Evolutionary conservation across 2,797 vertebrate species (phyloP).

Genomic region (Sebastes iracundus): DNA sequence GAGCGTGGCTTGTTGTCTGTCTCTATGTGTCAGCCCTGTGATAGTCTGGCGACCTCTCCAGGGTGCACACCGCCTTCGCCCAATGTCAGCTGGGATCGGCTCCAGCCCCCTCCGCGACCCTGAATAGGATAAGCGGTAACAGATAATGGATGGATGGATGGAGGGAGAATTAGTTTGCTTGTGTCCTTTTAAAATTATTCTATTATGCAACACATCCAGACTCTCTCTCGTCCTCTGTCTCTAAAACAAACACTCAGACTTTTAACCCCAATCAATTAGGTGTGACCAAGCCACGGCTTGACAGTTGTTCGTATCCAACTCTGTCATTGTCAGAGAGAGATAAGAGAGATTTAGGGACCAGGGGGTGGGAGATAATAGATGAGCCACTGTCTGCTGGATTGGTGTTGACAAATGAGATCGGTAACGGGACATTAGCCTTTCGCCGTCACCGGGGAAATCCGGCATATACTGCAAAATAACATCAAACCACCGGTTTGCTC

Average conservation of each 20-base stretch:
- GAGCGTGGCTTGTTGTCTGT: no score
- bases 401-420: slow-evolving; percentile 56
- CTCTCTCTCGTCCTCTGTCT: background rate
- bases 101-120: no score
- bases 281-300: background rate
- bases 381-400: background rate
- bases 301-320: background rate
- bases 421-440: slow-evolving; percentile 44
- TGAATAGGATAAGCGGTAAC: background rate
- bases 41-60: no score
- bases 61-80: no score
- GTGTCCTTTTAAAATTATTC: background rate
- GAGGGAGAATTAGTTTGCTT: background rate
- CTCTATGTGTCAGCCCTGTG: no score
- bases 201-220: background rate
- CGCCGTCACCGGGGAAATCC: slow-evolving; percentile 26
- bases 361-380: background rate
- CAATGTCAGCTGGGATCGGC: no score
- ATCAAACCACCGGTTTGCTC: slow-evolving; percentile 3
- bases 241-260: background rate
- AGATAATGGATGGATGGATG: background rate
- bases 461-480: background rate
- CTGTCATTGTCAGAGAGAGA: slow-evolving; percentile 1
- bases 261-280: slow-evolving; percentile 12
- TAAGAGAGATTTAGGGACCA: background rate